Conservation (phyloP, 2,797 vertebrate genomes). For the Philypnodon macrostomus region DNA sequence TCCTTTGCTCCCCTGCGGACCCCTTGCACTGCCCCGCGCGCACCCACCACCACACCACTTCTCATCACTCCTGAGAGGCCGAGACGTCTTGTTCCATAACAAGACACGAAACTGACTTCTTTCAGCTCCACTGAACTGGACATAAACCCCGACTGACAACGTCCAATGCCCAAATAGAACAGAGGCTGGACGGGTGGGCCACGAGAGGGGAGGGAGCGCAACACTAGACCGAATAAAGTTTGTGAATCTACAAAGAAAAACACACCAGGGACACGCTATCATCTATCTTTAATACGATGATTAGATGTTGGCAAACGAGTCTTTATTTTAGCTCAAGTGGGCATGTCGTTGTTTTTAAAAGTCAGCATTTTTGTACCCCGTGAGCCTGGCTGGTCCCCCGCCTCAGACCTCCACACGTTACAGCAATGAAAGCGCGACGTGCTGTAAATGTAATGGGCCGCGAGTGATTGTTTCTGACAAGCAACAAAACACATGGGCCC, state of each 20-base stretch:
- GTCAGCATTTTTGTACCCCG: slow-evolving; percentile 82
- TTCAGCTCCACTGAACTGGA: slow-evolving; percentile 87
- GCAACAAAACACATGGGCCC: slow-evolving; percentile 99
- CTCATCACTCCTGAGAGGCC: slow-evolving; percentile 72
- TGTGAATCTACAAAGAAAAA: slow-evolving; percentile 45
- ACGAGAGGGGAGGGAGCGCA: slow-evolving; percentile 50
- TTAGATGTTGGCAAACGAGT: no score
- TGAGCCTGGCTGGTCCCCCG: slow-evolving; percentile 82
- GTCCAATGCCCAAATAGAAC: slow-evolving; percentile 76
- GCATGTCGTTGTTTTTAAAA: slow-evolving; percentile 72
- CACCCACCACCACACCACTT: slow-evolving; percentile 64
- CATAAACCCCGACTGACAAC: slow-evolving; percentile 81
- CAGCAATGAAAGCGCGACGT: slow-evolving; percentile 97
- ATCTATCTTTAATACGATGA: slow-evolving; percentile 6
- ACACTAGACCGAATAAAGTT: slow-evolving; percentile 65
- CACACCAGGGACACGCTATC: slow-evolving; percentile 6
- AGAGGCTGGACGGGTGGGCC: slow-evolving; percentile 69
- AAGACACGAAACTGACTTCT: slow-evolving; percentile 84
- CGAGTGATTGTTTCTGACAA: slow-evolving; percentile 99
- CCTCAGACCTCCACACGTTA: slow-evolving; percentile 88
- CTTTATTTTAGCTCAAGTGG: slow-evolving; percentile 58
- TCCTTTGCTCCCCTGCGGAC: no score
- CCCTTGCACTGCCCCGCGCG: slow-evolving; percentile 51
- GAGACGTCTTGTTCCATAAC: slow-evolving; percentile 83
- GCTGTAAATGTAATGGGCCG: slow-evolving; percentile 99